Conservation (phyloP, 2,113 vertebrate species). For the Pterocles orientalis region DNA sequence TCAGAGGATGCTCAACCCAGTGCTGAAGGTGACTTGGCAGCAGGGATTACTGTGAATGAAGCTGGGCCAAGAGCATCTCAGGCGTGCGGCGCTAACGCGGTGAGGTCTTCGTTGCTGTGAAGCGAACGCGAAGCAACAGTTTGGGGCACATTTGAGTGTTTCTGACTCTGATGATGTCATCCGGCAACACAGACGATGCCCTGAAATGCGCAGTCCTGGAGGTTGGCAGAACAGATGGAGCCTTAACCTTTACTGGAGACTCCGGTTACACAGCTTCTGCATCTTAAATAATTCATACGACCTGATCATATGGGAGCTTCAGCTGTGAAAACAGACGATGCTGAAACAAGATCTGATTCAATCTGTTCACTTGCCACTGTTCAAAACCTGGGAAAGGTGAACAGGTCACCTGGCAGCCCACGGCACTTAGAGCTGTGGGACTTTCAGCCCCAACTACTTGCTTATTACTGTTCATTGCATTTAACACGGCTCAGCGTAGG, state of each 20-base stretch:
- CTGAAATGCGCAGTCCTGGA: constrained; percentile 52
- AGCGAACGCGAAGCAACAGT: constrained; percentile 42
- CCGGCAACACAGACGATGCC: constrained; percentile 33
- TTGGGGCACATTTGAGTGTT: background rate
- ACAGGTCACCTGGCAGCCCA: constrained; percentile 50
- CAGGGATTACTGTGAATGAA: background rate
- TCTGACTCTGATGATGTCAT: constrained; percentile 49
- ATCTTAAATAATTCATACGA: constrained; percentile 77
- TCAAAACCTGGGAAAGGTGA: constrained; percentile 56
- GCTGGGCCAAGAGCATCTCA: background rate
- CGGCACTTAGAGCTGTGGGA: background rate
- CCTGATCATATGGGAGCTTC: constrained; percentile 69
- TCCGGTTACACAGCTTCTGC: constrained; percentile 68
- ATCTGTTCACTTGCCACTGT: constrained; percentile 66
- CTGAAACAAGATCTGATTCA: constrained; percentile 75
- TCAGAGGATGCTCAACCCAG: background rate
- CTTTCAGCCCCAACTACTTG: constrained; percentile 53
- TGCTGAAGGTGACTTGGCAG: background rate
- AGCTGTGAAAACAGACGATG: constrained; percentile 72
- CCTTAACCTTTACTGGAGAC: constrained; percentile 66
- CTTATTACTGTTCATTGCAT: constrained; percentile 44
- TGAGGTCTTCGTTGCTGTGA: background rate
- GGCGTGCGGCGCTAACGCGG: background rate
- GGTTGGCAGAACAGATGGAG: constrained; percentile 67
- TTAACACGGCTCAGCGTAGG: background rate